These are phyloP conservation scores for Tolmerus cingulatus DNA, from an alignment of 2,888 invertebrate genomes.

Conservation along the genomic window DNA sequence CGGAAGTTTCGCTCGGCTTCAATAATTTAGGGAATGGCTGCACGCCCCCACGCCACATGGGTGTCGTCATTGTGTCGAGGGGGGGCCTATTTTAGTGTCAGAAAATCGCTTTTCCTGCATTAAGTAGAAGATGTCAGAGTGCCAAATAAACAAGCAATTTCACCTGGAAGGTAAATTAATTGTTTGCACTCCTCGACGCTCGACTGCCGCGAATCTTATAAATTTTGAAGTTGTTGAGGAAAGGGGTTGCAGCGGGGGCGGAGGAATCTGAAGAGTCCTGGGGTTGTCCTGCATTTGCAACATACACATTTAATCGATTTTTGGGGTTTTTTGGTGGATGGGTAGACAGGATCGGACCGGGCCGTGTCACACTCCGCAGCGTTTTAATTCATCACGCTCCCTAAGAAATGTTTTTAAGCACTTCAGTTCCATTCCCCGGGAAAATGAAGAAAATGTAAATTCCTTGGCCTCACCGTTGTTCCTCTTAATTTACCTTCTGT, in stretches of 20 bases:
- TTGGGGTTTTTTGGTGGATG: background rate
- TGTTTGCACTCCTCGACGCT: background rate
- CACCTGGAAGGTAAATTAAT: slow-evolving; percentile 13
- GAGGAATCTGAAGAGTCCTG: background rate
- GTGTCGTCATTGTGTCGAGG: background rate
- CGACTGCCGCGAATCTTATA: background rate
- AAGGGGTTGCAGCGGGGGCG: background rate
- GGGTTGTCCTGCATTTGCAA: background rate
- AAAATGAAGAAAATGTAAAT: slow-evolving; percentile 8
- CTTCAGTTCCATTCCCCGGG: background rate
- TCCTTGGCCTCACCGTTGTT: background rate
- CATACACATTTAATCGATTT: background rate
- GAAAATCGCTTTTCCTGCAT: background rate
- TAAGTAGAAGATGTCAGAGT: background rate
- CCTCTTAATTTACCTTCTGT: background rate
- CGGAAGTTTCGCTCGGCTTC: background rate
- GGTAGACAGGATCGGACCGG: background rate
- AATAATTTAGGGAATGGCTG: background rate
- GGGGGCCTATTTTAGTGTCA: background rate
- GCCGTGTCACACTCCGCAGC: background rate
- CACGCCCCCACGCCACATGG: background rate
- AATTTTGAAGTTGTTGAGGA: background rate
- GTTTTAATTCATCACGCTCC: background rate
- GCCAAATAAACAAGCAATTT: background rate
- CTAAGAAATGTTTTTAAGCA: background rate